These are phyloP conservation scores for Ateles fusciceps DNA, from an alignment of 2,797 vertebrate genomes.

Conservation along the genomic window DNA sequence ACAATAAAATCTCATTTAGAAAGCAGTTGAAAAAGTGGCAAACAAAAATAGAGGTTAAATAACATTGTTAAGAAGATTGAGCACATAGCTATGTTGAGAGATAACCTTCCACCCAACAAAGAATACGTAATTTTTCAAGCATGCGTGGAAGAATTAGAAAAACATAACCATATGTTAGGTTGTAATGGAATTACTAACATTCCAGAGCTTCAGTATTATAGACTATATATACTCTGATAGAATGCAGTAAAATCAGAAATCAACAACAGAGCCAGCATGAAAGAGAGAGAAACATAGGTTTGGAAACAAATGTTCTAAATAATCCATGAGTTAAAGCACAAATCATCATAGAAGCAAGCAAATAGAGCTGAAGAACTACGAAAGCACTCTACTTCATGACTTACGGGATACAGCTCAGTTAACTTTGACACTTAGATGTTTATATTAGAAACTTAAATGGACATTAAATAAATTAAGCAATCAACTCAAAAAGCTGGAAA, in stretches of 20 bases:
- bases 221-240: background rate
- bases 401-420: background rate
- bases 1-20: background rate
- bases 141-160: slow-evolving; percentile 8
- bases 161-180: background rate
- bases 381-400: background rate
- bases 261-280: background rate
- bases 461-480: background rate
- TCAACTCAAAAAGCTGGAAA: background rate
- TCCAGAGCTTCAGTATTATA: background rate
- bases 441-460: background rate
- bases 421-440: background rate
- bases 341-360: background rate
- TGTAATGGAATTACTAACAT: background rate
- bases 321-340: background rate
- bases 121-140: background rate
- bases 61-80: background rate
- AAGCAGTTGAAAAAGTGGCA: background rate
- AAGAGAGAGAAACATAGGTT: background rate
- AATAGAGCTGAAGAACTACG: background rate
- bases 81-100: background rate
- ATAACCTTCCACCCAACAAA: background rate
- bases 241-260: background rate
- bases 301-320: slow-evolving; percentile 18
- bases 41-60: background rate